phyloP scores from a whole-genome alignment of 2,113 vertebrate genomes.

The Sceloporus undulatus region DNA sequence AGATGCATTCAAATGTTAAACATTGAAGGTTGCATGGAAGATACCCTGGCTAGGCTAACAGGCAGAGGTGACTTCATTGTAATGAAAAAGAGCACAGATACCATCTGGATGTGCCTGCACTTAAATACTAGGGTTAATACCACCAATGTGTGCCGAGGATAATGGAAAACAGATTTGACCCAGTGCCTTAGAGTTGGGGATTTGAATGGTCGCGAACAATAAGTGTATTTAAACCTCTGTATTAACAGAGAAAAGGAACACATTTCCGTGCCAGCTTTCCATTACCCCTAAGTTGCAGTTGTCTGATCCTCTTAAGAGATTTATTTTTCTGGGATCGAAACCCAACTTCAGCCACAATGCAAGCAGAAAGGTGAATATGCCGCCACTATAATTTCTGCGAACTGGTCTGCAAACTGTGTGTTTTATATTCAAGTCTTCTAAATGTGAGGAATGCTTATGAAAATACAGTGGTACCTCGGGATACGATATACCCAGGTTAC shows the following conservation, averaged over 20 bases:
- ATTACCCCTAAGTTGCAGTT: constrained; percentile 4
- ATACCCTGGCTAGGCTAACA: neutral
- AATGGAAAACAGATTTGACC: constrained; percentile 23
- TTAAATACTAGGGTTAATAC: neutral
- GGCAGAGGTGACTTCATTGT: no score
- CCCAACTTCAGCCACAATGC: neutral
- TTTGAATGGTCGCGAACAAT: constrained; percentile 4
- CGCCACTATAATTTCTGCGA: no score
- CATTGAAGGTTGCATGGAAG: no score
- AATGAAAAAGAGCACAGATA: neutral
- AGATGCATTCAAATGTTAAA: no score
- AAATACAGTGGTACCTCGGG: neutral
- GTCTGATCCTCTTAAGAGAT: constrained; percentile 35
- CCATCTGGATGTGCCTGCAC: neutral
- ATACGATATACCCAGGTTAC: no score
- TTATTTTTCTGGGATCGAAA: constrained; percentile 4
- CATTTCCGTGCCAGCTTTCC: constrained; percentile 8
- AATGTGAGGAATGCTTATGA: neutral
- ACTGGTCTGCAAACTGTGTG: neutral
- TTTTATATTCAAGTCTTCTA: neutral
- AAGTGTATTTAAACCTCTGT: neutral
- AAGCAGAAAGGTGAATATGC: neutral
- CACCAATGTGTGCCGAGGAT: neutral
- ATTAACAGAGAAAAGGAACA: constrained; percentile 5
- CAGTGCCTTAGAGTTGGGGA: constrained; percentile 11